Conservation (phyloP, 2,797 vertebrate genomes). For the Agapornis canus region DNA sequence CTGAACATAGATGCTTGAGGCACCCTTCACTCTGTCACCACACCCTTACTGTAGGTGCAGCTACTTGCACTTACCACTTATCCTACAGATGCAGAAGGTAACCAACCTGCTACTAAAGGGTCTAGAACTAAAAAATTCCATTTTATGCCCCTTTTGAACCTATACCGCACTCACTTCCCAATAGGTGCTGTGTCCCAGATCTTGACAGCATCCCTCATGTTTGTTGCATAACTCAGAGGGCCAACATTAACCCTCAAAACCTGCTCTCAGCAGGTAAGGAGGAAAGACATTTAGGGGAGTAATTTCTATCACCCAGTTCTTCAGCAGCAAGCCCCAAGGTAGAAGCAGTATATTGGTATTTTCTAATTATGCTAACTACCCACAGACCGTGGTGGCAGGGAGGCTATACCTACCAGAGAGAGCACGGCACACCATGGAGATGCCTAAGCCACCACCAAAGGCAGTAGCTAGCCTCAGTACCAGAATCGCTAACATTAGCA, state of each 20-base stretch:
- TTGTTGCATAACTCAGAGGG: fast-evolving
- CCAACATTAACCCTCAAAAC: background rate
- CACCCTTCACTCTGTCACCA: background rate
- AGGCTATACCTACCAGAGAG: background rate
- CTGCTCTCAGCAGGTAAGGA: background rate
- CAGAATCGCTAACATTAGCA: slow-evolving; percentile 5
- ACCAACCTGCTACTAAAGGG: background rate
- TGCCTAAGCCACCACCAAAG: background rate
- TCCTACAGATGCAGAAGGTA: background rate
- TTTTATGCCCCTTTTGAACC: background rate
- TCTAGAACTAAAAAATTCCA: background rate
- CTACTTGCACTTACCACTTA: background rate
- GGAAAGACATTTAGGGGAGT: background rate
- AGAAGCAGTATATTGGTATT: background rate
- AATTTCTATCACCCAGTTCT: slow-evolving; percentile 21
- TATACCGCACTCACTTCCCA: background rate
- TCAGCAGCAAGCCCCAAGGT: slow-evolving; percentile 47
- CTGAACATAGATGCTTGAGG: background rate
- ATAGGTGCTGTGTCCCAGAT: background rate
- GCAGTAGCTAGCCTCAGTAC: background rate
- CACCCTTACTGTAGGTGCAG: background rate
- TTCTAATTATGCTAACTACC: slow-evolving; percentile 49
- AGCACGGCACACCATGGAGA: background rate
- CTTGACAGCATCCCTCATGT: background rate
- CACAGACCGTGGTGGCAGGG: background rate